Base-by-base conservation (phyloP, 2,888 invertebrate genomes). In the Hydriomena furcata region DNA sequence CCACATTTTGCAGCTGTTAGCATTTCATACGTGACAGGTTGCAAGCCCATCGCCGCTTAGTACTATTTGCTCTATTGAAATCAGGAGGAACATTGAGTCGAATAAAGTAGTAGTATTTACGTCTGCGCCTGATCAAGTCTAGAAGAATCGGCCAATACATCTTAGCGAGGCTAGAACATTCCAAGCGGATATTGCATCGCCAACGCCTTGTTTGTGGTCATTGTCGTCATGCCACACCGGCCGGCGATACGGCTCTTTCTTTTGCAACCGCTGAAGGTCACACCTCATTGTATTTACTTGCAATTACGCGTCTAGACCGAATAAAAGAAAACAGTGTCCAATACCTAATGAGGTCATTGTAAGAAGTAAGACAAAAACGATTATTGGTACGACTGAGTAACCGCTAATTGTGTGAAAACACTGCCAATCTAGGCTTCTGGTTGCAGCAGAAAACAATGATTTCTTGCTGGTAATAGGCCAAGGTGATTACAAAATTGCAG, bases 301-400 rank as follows among this genome's bases (percentile, higher is more conserved):
- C 77, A 78, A 72, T 75, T 73, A 69, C 72, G 71, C 60, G 68
- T 68, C 64, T 60, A 68, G 52, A 64, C 60, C 58, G 57, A 67
- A 64, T 70, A 66, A 71, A 79, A 76, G 77, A 82, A 82, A 79
- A 75, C 65, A 62, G 52, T 66, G 75, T 77, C 69, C 72, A 71
- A 73, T 69, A 37, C 23, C 66, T 63, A 81, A 79, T 76, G 76
- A 85, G 82, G 84, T 82, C 71, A 65, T 63, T 56, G 71, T 74
- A 87, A 85, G 73, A 86, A 85, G 61, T 68, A 42, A 62, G 50
- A 74, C 69, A 85, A 87, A 83, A 84, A 84, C 63, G 61, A 68
- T 71, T 71, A 71, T 61, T 63, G 57, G 66, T 70, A 58, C 76
- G 71, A 75, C 63, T 78, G 75, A 69, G 73, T 75, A 75, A 74